Base-by-base conservation (phyloP, 2,113 vertebrate species). In the Odocoileus hemionus region DNA sequence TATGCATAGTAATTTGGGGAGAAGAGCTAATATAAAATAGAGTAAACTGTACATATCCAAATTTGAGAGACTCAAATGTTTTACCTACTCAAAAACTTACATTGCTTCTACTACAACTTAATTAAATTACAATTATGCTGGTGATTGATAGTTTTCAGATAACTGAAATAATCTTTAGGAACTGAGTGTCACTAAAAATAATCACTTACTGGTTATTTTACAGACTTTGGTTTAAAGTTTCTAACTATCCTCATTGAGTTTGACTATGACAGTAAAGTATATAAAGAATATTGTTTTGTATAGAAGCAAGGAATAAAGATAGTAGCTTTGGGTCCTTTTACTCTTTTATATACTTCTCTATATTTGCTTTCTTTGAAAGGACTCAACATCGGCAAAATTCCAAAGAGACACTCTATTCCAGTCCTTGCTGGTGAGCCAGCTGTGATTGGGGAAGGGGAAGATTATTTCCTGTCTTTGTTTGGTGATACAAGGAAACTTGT, bases 171-270 rank as follows among this genome's bases (percentile, higher is more conserved):
- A 96, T 98, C 93, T 47, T 36, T 97, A 98, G 79, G 82, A 93
- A 98, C 98, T 98, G 96, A 98, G 26, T 92, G 74, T 87, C 90
- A 93, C 89, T 85, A 96, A 98, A 96, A 98, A 96, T 95, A 97
- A 25, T 97, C 91, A 70, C 74, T 97, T 97, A 93, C 93, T 97
- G 97, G 67, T 94, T 85, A 28, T 95, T 98, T 98, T 97, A 91
- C 50, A 95, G 89, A 58, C 23, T 55, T 80, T 85, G 64, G 47
- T 97, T 98, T 95, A 97, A 96, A 10, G 1, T 64, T 97, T 98
- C 86, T 60, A 89, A 55, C 23, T 91, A 50, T 1, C 0, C 74
- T 98, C 89, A 21, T 60, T 90, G 88, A 95, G 1, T 91, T 97
- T 98, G 43, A 79, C 28, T 89, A 50, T 85, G 67, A 91, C 61